These are phyloP conservation scores for Daphoenositta chrysoptera DNA, from an alignment of 2,113 vertebrate species.

Conservation along the genomic window DNA sequence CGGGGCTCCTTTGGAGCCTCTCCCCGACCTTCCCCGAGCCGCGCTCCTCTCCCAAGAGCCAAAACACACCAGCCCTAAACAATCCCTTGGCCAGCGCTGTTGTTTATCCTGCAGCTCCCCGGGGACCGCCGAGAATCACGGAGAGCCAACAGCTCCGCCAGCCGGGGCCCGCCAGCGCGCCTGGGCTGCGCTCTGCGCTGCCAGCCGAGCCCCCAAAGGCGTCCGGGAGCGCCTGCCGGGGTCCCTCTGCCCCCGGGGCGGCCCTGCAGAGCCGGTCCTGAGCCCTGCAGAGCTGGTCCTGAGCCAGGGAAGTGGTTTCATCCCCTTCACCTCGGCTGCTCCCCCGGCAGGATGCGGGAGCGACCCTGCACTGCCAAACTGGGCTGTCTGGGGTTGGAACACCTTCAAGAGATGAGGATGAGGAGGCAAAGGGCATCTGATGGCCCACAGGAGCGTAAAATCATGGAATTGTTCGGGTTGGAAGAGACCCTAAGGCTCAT, in stretches of 20 bases:
- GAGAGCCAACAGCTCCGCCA: background rate
- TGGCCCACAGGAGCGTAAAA: background rate
- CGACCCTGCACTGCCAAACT: background rate
- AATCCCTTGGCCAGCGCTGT: background rate
- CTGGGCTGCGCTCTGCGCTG: background rate
- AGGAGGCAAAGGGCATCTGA: background rate
- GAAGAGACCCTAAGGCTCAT: background rate
- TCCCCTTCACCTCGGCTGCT: background rate
- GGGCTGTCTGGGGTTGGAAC: rapidly evolving
- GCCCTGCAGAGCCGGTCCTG: background rate
- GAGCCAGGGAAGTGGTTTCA: background rate
- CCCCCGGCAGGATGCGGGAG: rapidly evolving
- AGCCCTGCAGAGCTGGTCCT: background rate
- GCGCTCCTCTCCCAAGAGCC: background rate
- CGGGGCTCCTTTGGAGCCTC: background rate
- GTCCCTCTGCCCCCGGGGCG: background rate
- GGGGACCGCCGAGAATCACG: background rate
- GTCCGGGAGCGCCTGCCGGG: background rate
- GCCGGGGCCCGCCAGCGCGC: background rate
- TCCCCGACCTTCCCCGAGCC: background rate
- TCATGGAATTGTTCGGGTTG: background rate
- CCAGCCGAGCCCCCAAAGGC: background rate
- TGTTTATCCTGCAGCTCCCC: slow-evolving; percentile 48
- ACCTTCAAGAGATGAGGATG: background rate
- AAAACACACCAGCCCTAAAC: background rate